Conservation (phyloP, 2,888 invertebrate genomes). For the Pammene fasciana region DNA sequence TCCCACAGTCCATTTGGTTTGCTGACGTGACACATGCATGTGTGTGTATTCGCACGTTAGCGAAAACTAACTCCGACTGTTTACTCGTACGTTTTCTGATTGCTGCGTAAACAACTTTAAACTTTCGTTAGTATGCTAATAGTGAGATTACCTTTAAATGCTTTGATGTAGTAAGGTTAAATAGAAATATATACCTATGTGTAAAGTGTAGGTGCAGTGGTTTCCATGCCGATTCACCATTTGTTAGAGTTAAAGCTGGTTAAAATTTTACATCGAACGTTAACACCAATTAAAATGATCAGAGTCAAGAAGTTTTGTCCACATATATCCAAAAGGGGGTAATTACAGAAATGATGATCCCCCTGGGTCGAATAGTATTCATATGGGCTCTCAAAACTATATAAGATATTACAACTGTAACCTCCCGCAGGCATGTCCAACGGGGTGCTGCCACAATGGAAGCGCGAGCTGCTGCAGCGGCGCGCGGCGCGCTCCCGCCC, state of each 20-base stretch:
- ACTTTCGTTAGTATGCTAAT: conserved; percentile 16
- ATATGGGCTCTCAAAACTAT: no score
- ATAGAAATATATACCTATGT: no score
- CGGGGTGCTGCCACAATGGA: conserved; percentile 89
- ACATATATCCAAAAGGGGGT: no score
- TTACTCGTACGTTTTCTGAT: not conserved
- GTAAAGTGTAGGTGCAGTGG: no score
- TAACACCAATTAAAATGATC: no score
- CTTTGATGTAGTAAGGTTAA: no score
- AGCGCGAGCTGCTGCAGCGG: conserved; percentile 91
- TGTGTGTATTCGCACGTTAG: not conserved
- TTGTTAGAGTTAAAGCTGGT: no score
- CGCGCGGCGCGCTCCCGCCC: conserved; percentile 79
- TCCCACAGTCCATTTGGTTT: not conserved
- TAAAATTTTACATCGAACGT: no score
- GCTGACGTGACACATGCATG: not conserved
- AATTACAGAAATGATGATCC: no score
- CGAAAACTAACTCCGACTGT: not conserved
- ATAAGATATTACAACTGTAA: not conserved
- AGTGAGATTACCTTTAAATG: not conserved
- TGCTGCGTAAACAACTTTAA: conserved; percentile 10
- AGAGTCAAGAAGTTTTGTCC: no score
- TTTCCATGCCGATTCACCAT: no score
- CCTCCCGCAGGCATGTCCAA: conserved; percentile 68
- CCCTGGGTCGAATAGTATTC: no score